Conservation (phyloP, 2,113 vertebrate species). For the Neopipo cinnamomea region DNA sequence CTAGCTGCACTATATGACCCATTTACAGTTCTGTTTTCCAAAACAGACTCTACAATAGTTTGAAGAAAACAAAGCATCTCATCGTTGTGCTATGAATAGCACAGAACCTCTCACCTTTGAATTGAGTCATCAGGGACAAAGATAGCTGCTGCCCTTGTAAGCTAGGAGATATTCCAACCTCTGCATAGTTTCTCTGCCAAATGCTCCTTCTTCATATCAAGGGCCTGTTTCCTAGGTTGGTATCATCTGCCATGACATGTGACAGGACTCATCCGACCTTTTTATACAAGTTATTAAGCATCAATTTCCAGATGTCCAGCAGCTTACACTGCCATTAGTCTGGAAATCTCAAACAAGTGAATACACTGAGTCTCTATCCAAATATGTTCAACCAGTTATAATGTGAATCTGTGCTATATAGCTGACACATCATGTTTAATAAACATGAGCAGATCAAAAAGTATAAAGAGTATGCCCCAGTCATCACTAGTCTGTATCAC, state of each 20-base stretch:
- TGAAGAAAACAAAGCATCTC: neutral
- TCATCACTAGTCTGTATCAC: neutral
- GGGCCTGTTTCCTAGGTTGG: neutral
- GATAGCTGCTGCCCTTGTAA: neutral
- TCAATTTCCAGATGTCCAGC: neutral
- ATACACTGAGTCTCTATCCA: neutral
- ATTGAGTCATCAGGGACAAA: neutral
- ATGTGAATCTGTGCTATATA: neutral
- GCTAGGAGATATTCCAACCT: neutral
- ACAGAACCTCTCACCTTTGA: neutral
- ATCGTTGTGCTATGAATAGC: neutral
- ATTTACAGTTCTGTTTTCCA: neutral
- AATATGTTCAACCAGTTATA: neutral
- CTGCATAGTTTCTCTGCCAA: neutral
- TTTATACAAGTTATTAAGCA: neutral
- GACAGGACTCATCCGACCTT: neutral
- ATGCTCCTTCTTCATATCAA: neutral
- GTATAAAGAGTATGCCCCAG: neutral
- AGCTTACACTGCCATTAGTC: neutral
- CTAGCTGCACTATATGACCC: neutral
- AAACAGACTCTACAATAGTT: neutral
- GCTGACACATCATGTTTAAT: neutral
- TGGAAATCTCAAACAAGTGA: neutral
- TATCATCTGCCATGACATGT: neutral
- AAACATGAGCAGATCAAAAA: neutral